phyloP scores from a whole-genome alignment of 2,797 vertebrate species.

The Gymnoscopelus microlampas region DNA sequence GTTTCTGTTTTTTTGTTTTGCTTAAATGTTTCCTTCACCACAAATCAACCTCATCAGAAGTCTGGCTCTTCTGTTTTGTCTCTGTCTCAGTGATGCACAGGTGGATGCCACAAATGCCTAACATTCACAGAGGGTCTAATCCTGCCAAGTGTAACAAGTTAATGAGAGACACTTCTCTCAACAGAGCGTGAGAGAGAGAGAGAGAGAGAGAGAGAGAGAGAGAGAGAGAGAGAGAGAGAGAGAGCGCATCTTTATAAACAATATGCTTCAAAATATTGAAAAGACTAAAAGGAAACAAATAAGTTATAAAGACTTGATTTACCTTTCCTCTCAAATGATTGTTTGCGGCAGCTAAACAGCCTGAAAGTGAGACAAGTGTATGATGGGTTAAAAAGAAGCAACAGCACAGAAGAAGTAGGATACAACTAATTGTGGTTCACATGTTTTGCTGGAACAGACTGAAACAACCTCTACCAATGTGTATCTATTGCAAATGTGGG shows the following conservation, averaged over 20 bases:
- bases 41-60: neutral
- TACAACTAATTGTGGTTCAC: no score
- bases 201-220: slow-evolving; percentile 13
- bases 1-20: no score
- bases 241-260: neutral
- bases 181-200: neutral
- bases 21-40: neutral
- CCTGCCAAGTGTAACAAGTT: slow-evolving; percentile 24
- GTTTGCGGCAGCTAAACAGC: neutral
- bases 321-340: neutral
- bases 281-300: neutral
- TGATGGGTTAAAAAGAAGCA: neutral
- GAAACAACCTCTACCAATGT: no score
- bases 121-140: neutral
- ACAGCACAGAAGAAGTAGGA: no score
- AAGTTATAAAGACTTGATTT: neutral
- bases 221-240: slow-evolving; percentile 6
- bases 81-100: neutral
- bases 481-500: no score
- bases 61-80: neutral
- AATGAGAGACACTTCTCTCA: neutral
- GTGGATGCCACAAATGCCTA: neutral
- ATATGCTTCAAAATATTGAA: neutral
- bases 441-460: no score
- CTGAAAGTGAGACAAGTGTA: neutral